A percentile compares a stretch with the other conserved stretches of the same genome.
These are phyloP conservation scores for Calcarius lapponicus DNA, from an alignment of 2,797 vertebrate species.

Conservation along the genomic window DNA sequence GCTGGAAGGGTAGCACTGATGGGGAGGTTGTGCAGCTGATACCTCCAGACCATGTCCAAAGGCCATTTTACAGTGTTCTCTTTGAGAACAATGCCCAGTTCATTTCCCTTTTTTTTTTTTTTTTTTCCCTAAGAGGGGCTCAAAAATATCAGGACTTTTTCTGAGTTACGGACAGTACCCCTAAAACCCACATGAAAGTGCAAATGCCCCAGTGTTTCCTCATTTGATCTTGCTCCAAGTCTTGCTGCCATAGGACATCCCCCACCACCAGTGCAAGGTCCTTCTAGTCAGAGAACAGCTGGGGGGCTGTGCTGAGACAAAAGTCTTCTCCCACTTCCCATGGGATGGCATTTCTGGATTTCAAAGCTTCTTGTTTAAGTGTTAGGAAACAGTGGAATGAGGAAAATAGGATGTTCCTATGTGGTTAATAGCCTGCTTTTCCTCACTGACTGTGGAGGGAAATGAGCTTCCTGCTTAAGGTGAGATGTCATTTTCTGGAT, in stretches of 20 bases:
- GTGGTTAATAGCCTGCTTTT: constrained; percentile 26
- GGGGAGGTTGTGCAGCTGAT: background rate
- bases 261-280: background rate
- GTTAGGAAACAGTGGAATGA: background rate
- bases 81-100: background rate
- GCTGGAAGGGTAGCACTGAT: background rate
- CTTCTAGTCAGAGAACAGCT: background rate
- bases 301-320: background rate
- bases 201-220: background rate
- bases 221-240: background rate
- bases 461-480: constrained; percentile 51
- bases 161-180: background rate
- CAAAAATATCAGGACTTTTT: background rate
- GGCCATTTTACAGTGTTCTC: background rate
- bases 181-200: background rate
- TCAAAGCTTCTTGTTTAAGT: background rate
- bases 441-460: constrained; percentile 31
- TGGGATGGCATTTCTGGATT: background rate
- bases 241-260: fast-evolving
- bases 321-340: background rate
- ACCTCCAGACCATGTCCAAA: background rate
- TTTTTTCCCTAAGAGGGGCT: background rate
- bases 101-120: background rate
- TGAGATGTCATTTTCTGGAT: constrained; percentile 54
- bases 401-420: background rate